Evolutionary conservation across 2,888 invertebrate species (phyloP), one percentile per base, ranked within the genome.

Genomic region (Neelides folsomi): DNA sequence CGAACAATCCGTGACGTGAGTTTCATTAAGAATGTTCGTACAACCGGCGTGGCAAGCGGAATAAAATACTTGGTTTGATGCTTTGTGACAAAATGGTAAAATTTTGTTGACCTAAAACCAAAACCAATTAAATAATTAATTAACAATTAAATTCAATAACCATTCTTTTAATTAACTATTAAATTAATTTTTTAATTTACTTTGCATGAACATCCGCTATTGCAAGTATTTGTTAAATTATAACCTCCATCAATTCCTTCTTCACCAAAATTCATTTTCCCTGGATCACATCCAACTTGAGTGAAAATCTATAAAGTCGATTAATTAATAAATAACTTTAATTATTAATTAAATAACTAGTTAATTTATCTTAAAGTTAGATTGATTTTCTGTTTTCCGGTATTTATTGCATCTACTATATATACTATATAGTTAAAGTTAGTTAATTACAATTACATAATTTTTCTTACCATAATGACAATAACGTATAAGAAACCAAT

Each of bases 21-120:
- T 72, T 39, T 69, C 68, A 48, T 69, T 67, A 16, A 70, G 59
- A 2, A 59, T 51, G 8, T 60, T 64, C 47, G 70, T 71, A 60
- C 83, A 84, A 1, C 83, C 83, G 0, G 83, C 83, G 66, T 82
- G 81, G 63, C 84, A 84, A 0, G 83, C 78, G 0, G 82, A 82
- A 68, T 79, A 83, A 65, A 74, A 83, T 1, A 81, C 79, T 12
- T 74, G 73, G 48, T 69, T 72, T 0, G 72, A 73, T 12, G 74
- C 68, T 39, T 72, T 72, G 58, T 77, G 75, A 63, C 82, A 82
- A 0, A 82, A 77, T 0, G 82, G 82, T 3, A 77, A 75, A 67
- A 79, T 82, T 56, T 76, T 75, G 6, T 77, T 71, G 10, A 54
- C 34, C 15, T 45, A 7, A 3, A 7, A 3, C 27, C 27, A 27